Percentiles rank a stretch among this genome's conserved stretches.
These are phyloP conservation scores for Laticauda colubrina DNA, from an alignment of 2,113 vertebrate species.

Conservation along the genomic window DNA sequence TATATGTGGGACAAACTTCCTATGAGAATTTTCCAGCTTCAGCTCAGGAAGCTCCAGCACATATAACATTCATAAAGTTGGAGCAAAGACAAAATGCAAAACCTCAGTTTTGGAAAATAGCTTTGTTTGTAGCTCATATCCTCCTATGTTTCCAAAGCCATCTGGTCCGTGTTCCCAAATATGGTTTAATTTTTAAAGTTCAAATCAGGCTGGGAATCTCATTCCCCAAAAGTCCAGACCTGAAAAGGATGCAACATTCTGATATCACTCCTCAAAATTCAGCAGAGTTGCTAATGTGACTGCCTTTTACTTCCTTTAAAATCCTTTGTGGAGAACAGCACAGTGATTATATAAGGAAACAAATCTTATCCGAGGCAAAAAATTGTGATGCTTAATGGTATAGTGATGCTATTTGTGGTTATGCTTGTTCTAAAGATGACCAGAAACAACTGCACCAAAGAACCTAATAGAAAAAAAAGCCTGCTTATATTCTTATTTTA, in stretches of 20 bases:
- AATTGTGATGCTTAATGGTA: neutral
- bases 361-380: neutral
- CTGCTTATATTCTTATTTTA: neutral
- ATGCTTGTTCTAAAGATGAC: neutral
- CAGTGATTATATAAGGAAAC: neutral
- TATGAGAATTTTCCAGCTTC: neutral
- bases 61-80: neutral
- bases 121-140: conserved; percentile 4
- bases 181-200: neutral
- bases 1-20: neutral
- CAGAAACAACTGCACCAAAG: neutral
- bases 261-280: neutral
- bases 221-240: neutral
- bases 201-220: neutral
- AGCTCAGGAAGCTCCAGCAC: neutral
- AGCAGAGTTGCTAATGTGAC: neutral
- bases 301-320: neutral
- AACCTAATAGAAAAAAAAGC: neutral
- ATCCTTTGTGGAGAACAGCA: conserved; percentile 1
- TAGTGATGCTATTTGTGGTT: neutral
- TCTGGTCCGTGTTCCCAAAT: conserved; percentile 1
- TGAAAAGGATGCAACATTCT: neutral
- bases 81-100: neutral
- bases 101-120: neutral
- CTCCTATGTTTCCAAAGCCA: neutral